A percentile compares a stretch with the other conserved stretches of the same genome.
These are phyloP conservation scores for Drosophila kurseongensis DNA, from an alignment of 1,140 invertebrate species.

Conservation along the genomic window DNA sequence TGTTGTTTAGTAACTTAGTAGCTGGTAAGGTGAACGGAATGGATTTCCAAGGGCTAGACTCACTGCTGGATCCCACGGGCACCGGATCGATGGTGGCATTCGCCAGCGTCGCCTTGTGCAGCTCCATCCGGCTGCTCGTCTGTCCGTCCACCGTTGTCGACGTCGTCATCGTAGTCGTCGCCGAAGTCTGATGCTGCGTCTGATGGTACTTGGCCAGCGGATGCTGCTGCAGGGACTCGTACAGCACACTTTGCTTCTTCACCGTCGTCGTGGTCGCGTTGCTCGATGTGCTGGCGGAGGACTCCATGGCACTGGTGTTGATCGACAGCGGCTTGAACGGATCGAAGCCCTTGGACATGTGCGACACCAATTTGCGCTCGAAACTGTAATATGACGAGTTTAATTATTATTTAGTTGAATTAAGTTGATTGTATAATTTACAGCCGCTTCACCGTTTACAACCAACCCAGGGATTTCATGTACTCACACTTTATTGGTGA, in stretches of 20 bases:
- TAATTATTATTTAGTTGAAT: neutral
- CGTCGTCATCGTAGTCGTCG: conserved; percentile 2
- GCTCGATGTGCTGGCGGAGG: conserved; percentile 34
- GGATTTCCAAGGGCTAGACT: neutral
- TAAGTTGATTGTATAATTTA: too few species aligned
- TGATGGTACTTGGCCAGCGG: conserved; percentile 69
- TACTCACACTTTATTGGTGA: conserved; percentile 82
- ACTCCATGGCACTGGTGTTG: conserved; percentile 68
- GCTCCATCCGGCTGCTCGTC: conserved; percentile 72
- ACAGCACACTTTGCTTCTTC: conserved; percentile 77
- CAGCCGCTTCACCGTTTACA: too few species aligned
- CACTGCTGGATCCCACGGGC: conserved; percentile 29
- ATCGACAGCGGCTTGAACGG: conserved; percentile 81
- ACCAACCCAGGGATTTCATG: neutral
- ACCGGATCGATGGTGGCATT: conserved; percentile 67
- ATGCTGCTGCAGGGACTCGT: conserved; percentile 82
- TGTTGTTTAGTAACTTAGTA: neutral
- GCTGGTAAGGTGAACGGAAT: too few species aligned
- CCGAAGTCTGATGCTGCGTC: conserved; percentile 22
- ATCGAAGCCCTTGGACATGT: conserved; percentile 82
- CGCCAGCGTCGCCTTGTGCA: conserved; percentile 79
- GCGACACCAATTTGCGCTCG: conserved; percentile 79
- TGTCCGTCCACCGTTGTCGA: conserved; percentile 66
- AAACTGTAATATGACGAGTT: conserved; percentile 46
- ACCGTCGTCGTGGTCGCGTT: conserved; percentile 31